Base-by-base conservation (phyloP, 1,140 invertebrate species). In the Bicyclus anynana region DNA sequence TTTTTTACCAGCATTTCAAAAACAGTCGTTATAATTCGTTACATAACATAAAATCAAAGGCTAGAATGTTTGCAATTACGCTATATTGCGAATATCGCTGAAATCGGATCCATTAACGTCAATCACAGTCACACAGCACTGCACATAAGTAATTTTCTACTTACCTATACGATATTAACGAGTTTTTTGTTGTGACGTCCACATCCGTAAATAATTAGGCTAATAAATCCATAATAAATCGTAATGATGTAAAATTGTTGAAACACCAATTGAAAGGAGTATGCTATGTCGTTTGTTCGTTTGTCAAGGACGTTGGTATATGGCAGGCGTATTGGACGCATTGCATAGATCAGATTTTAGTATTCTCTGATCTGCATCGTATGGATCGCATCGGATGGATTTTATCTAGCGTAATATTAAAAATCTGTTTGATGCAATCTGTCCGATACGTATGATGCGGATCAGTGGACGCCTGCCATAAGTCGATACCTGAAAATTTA, bases 81-180 rank as follows among this genome's bases (percentile, higher is more conserved):
- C 51, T 10, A 13, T 51, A 50, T 51, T 57, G 38, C 23, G 26
- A 44, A 47, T 53, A 33, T 42, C 46, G 18, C 37, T 62, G 23
- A 40, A 57, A 62, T 53, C 26, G 35, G 29, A 33, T 47, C 48
- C 26, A 57, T 62, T 57, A 57, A 48, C 35, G 60, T 62, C 60
- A 62, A 57, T 62, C 54, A 62, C 35, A 53, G 29, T 20, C 33
- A 27, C 9, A 49, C 20, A 48, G 37, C 5, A 38, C 44, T 44
- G 46, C 35, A 44, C 53, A 47, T 16, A 44, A 27, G 53, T 40
- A 50, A 60, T 57, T 57, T 53, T 53, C 50, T 37, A 53, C 44
- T 55, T 38, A 55, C n/a, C 40, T 54, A 23, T 23, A 23, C 27
- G 17, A 21, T 21, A 44, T 44, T 20, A 44, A 44, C 42, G 42